Base-by-base conservation (phyloP, 2,797 vertebrate species). In the Petrocephalus schoutedeni region DNA sequence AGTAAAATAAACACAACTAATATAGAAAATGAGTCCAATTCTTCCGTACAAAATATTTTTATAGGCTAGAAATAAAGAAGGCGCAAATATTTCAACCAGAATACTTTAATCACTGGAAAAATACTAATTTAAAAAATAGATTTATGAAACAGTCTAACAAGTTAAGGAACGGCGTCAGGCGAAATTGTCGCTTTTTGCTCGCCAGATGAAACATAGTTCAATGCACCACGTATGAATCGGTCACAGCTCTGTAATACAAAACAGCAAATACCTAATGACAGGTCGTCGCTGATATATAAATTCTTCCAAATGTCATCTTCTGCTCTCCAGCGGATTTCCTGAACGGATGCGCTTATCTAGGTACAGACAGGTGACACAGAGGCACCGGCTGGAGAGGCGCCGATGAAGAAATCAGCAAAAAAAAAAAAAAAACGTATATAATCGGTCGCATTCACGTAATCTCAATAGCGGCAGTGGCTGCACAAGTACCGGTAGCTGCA, bases 361-460 rank as follows among this genome's bases (percentile, higher is more conserved):
- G 67, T 85, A 67, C 59, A 85, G 74, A 82, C 10, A 82, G 64
- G 36, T 85, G 56, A 41, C 59, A 85, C 56, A 19, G 57, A 41
- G 88, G 88, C 90, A 89, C 88, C 87, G 83, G 59, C 88, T 77
- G 61, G 54, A 87, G 49, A 91, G 87, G 89, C 91, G 54, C 41
- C 49, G 77, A 82, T 28, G 16, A 82, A 32, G 53, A 58, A 56
- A 56, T 51, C 77, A 85, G 51, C 51, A 54, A 51, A 54, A 49
- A 84, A 53, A 49, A 77, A n/a, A 23, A 21, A 12, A 85, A 28
- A 85, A 85, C 83, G 83, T 21, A 85, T 32, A 28, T 56, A 85
- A 85, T 85, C 54, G 54, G 23, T 89, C 87, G 86, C 88, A 90
- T 88, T 51, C 87, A 86, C 87, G 67, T 88, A 85, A 86, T 89